Conservation (phyloP, 2,888 invertebrate species). For the Furcula furcula region DNA sequence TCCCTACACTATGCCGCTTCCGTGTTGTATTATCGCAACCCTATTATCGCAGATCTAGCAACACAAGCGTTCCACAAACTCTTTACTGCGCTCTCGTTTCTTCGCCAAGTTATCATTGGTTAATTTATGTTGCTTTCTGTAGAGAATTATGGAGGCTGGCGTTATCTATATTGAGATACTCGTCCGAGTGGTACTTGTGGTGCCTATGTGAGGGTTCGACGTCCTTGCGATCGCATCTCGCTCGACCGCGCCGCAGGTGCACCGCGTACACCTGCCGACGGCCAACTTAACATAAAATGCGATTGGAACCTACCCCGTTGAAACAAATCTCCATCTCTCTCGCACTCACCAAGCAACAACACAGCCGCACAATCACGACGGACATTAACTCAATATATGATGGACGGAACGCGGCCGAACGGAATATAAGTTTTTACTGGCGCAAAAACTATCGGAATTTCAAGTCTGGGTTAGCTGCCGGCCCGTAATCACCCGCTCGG, state of each 20-base stretch:
- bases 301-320: conserved; percentile 71
- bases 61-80: conserved; percentile 30
- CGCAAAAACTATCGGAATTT: conserved; percentile 80
- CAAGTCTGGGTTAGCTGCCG: conserved; percentile 67
- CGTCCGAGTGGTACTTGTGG: conserved; percentile 37
- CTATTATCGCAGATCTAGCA: conserved; percentile 48
- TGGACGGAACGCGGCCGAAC: conserved; percentile 69
- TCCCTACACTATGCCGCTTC: conserved; percentile 34
- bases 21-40: conserved; percentile 44
- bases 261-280: conserved; percentile 72
- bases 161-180: conserved; percentile 61
- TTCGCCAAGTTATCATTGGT: conserved; percentile 63
- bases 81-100: conserved; percentile 48
- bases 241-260: conserved; percentile 76
- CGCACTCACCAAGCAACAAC: conserved; percentile 45
- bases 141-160: conserved; percentile 62
- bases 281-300: conserved; percentile 80
- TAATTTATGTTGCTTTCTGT: conserved; percentile 68
- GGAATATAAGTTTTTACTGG: conserved; percentile 78
- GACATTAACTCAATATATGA: conserved; percentile 77
- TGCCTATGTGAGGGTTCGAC: conserved; percentile 57
- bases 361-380: conserved; percentile 71
- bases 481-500: conserved; percentile 67
- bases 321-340: conserved; percentile 64
- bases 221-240: conserved; percentile 74